Evolutionary conservation across 2,888 invertebrate genomes (phyloP).

Genomic region (Nineta flava): DNA sequence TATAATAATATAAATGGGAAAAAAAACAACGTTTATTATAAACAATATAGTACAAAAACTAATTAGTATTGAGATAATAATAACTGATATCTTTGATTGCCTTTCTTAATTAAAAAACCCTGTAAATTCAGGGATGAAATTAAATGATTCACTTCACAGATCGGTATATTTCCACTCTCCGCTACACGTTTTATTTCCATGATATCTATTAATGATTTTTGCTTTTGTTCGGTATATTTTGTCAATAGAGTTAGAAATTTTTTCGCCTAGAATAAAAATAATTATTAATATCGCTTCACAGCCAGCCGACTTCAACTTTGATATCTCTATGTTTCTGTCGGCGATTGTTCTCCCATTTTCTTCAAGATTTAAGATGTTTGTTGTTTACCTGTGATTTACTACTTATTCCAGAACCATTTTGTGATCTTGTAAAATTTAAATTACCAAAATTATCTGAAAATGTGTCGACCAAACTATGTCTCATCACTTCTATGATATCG

Average conservation of each 20-base stretch:
- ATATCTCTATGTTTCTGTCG: constrained; percentile 13
- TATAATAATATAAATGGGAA: neutral
- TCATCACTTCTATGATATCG: constrained; percentile 74
- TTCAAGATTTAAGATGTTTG: no score
- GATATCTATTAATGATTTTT: constrained; percentile 55
- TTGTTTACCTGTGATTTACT: constrained; percentile 41
- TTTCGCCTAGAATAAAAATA: constrained; percentile 47
- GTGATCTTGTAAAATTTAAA: constrained; percentile 46
- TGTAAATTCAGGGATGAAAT: constrained; percentile 69
- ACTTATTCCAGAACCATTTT: constrained; percentile 59
- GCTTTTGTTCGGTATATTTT: constrained; percentile 42
- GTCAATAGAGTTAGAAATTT: constrained; percentile 55
- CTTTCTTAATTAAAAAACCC: constrained; percentile 73
- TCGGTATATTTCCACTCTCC: constrained; percentile 39
- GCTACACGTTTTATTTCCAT: constrained; percentile 64
- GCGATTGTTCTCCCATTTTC: constrained; percentile 7
- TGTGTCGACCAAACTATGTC: constrained; percentile 61
- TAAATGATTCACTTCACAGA: constrained; percentile 48
- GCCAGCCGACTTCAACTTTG: no score
- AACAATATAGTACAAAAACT: neutral
- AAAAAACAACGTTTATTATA: neutral
- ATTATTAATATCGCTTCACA: no score
- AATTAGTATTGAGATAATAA: neutral
- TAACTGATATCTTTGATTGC: constrained; percentile 23
- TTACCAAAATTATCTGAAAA: constrained; percentile 55